phyloP scores from a whole-genome alignment of 2,797 vertebrate species.

The Microtus obscurus region DNA sequence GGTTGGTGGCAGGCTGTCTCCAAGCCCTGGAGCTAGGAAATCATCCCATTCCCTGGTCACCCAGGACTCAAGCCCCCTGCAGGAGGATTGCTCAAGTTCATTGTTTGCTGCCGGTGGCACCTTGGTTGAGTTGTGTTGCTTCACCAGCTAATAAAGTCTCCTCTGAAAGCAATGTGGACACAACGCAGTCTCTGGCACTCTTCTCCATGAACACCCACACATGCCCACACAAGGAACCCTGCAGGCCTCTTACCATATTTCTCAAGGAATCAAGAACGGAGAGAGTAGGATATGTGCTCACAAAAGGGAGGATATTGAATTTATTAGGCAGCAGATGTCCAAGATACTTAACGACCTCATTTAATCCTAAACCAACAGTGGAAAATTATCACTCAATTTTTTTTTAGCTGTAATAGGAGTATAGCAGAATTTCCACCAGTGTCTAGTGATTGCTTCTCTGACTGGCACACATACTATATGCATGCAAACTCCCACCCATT shows the following conservation, averaged over 20 bases:
- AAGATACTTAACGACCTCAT: not conserved
- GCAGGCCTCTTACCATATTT: not conserved
- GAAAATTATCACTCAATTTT: not conserved
- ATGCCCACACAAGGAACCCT: not conserved
- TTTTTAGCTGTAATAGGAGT: not conserved
- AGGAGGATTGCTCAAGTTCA: not conserved
- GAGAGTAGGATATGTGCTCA: not conserved
- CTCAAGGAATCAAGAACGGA: not conserved
- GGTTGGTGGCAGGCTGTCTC: not conserved
- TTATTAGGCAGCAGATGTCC: not conserved
- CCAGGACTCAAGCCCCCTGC: not conserved
- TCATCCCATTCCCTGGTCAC: not conserved
- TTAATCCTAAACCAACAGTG: not conserved
- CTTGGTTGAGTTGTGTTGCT: not conserved
- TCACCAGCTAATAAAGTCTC: not conserved
- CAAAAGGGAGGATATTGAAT: not conserved
- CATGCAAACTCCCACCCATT: not conserved
- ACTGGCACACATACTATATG: no score
- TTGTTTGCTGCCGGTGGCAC: no score
- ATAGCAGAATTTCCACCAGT: not conserved
- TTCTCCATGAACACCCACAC: no score
- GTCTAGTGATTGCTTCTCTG: not conserved
- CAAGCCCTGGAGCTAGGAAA: not conserved
- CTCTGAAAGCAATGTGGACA: not conserved
- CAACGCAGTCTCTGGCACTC: not conserved